Evolutionary conservation across 2,797 vertebrate genomes (phyloP).

Genomic region (Urosaurus nigricauda): DNA sequence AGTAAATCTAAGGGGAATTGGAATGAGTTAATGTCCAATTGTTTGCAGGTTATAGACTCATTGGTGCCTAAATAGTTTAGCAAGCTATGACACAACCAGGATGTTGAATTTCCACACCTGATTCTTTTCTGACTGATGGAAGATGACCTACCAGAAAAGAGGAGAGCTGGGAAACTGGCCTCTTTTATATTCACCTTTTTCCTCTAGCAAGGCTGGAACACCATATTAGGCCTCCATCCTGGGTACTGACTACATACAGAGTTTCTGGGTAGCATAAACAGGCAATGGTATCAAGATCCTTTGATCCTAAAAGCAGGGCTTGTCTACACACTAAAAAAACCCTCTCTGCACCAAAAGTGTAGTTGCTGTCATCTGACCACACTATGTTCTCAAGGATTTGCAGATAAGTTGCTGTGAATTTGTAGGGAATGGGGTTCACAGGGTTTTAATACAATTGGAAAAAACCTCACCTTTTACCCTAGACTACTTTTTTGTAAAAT

Average conservation of each 20-base stretch:
- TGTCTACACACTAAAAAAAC: not conserved
- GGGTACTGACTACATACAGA: not conserved
- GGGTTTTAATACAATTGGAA: too few species aligned
- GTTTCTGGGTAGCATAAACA: not conserved
- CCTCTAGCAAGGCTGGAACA: not conserved
- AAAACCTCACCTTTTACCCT: too few species aligned
- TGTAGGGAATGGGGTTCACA: too few species aligned
- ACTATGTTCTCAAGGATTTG: too few species aligned
- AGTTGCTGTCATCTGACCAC: too few species aligned
- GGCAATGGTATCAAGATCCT: not conserved
- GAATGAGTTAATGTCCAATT: slow-evolving; percentile 21
- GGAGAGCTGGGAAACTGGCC: not conserved
- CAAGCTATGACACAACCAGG: not conserved
- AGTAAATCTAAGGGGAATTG: slow-evolving; percentile 26
- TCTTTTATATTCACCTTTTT: not conserved
- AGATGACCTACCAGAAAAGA: not conserved
- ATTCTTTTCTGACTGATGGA: not conserved
- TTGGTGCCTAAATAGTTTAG: not conserved
- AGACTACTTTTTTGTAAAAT: too few species aligned
- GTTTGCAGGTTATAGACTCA: slow-evolving; percentile 14
- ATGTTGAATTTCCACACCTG: slow-evolving; percentile 1
- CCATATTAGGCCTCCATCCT: not conserved
- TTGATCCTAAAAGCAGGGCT: too few species aligned
- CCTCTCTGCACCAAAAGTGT: too few species aligned
- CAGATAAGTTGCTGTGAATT: too few species aligned